Conservation (phyloP, 2,888 invertebrate species). For the Linnaemya vulpina region DNA sequence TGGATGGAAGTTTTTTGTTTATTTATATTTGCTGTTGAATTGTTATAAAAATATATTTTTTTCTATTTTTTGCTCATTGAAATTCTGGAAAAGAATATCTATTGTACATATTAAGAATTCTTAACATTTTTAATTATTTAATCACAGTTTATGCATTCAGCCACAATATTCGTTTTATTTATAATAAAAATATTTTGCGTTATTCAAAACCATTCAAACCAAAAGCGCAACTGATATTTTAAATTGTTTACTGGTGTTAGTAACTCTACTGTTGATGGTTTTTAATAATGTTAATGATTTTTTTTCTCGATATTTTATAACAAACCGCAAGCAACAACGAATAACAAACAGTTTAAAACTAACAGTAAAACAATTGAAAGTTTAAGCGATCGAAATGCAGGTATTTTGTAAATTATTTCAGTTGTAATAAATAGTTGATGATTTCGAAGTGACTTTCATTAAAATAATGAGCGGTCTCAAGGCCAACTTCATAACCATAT, state of each 20-base stretch:
- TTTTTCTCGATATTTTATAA: too few relatives aligned
- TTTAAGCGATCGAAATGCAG: neutral
- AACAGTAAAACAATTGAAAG: neutral
- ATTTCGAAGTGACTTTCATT: neutral
- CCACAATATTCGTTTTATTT: neutral
- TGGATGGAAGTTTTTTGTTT: conserved; percentile 4
- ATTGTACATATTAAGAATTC: neutral
- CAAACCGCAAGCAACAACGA: neutral
- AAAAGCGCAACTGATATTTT: conserved; percentile 34
- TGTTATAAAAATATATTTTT: neutral
- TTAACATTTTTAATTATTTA: neutral
- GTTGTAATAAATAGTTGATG: neutral
- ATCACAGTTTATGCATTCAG: neutral
- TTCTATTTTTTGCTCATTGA: neutral
- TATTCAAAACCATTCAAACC: neutral
- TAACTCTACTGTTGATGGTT: neutral
- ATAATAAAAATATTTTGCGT: neutral
- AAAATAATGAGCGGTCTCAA: neutral
- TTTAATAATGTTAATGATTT: neutral
- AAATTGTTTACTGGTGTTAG: neutral
- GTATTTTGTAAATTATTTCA: neutral
- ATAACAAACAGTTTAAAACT: neutral
- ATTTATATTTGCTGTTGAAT: neutral
- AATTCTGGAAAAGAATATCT: neutral
- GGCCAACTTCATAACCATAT: neutral